Evolutionary conservation across 2,797 vertebrate species (phyloP).

Genomic region (Lycodopsis pacificus): DNA sequence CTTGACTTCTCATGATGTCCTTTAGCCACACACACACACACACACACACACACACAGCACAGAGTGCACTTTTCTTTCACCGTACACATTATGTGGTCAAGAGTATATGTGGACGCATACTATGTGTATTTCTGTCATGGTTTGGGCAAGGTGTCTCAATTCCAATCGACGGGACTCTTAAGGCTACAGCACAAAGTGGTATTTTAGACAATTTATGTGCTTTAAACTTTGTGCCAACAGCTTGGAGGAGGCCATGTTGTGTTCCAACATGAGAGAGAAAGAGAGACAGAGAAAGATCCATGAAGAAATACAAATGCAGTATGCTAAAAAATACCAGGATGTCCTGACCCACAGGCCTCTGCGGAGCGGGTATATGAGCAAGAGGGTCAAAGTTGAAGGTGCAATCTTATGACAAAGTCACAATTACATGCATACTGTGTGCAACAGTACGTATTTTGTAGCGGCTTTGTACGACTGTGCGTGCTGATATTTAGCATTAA

Average conservation of each 20-base stretch:
- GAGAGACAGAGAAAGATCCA: too few species aligned
- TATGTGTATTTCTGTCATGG: not conserved
- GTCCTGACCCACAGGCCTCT: not conserved
- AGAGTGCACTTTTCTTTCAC: too few species aligned
- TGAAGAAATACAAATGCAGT: too few species aligned
- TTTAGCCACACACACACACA: not conserved
- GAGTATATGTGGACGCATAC: not conserved
- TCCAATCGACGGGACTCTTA: not conserved
- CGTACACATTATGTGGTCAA: not conserved
- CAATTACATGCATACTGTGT: not conserved
- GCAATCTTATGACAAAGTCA: not conserved
- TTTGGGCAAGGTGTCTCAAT: not conserved
- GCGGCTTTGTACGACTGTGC: not conserved
- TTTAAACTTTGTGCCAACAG: not conserved
- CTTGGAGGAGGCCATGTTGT: not conserved
- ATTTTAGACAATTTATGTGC: not conserved
- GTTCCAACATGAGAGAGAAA: too few species aligned
- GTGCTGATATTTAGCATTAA: not conserved
- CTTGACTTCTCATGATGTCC: constrained; percentile 11
- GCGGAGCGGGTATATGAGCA: not conserved
- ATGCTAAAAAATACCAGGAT: not conserved
- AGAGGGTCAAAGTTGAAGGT: not conserved
- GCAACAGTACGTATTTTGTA: not conserved
- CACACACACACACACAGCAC: not conserved
- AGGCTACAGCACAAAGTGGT: not conserved